phyloP scores from a whole-genome alignment of 1,140 invertebrate species.

The Caenorhabditis remanei region DNA sequence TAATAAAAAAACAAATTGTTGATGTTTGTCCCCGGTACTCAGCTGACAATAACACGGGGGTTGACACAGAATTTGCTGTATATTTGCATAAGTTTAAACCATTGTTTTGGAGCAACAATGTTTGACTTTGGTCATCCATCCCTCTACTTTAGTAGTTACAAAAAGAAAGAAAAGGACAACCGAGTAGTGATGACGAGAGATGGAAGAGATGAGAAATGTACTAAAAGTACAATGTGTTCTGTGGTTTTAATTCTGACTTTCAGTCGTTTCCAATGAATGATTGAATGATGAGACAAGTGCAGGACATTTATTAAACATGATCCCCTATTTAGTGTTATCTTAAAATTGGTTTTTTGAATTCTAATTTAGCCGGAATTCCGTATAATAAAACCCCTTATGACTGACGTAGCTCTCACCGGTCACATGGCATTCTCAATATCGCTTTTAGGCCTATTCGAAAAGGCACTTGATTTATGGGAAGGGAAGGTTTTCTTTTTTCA shows the following conservation, averaged over 20 bases:
- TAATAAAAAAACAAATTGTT: conserved; percentile 16
- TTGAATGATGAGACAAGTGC: background rate
- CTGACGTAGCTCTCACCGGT: too few species aligned
- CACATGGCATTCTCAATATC: too few species aligned
- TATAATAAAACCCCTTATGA: too few species aligned
- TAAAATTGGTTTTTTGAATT: background rate
- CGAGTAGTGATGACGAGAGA: too few species aligned
- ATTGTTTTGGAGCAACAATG: conserved; percentile 40
- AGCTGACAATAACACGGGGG: conserved; percentile 17
- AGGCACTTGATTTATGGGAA: conserved; percentile 2
- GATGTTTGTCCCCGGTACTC: conserved; percentile 12
- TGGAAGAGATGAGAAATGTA: too few species aligned
- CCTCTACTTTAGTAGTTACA: background rate
- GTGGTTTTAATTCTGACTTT: background rate
- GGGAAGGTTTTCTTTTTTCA: too few species aligned
- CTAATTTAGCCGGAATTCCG: background rate
- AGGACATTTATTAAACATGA: conserved; percentile 18
- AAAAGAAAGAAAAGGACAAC: background rate
- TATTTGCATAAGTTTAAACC: conserved; percentile 42
- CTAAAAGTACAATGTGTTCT: background rate
- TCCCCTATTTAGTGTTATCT: too few species aligned
- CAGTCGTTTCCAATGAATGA: background rate
- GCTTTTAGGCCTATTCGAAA: background rate
- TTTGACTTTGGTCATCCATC: conserved; percentile 28
- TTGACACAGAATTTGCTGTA: background rate